Conservation (phyloP, 2,797 vertebrate genomes). For the Siniperca scherzeri region DNA sequence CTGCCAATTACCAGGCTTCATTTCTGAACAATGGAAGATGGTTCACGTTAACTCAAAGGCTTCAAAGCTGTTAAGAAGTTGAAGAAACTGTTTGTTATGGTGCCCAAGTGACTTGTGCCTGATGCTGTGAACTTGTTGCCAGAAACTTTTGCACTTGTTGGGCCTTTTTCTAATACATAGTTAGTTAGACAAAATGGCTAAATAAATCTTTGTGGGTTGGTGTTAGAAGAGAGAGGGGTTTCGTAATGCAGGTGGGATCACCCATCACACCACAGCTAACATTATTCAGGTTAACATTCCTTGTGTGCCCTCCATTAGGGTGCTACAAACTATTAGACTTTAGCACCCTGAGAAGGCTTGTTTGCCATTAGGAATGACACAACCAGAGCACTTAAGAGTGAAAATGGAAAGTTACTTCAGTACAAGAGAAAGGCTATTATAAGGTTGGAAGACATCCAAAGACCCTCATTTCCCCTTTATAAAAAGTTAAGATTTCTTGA, state of each 20-base stretch:
- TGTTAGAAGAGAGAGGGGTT: slow-evolving; percentile 9
- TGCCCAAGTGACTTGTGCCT: background rate
- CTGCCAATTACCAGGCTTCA: slow-evolving; percentile 5
- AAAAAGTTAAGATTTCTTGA: background rate
- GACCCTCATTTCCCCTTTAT: background rate
- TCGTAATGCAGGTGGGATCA: slow-evolving; percentile 12
- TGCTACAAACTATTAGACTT: slow-evolving; percentile 33
- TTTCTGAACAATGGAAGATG: slow-evolving; percentile 1
- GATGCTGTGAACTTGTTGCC: background rate
- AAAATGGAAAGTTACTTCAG: slow-evolving; percentile 9
- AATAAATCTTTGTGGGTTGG: background rate
- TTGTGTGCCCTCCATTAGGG: slow-evolving; percentile 28
- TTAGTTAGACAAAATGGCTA: background rate
- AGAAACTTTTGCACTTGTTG: background rate
- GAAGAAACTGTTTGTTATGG: background rate
- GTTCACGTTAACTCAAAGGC: background rate
- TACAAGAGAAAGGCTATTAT: background rate
- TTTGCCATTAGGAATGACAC: slow-evolving; percentile 36
- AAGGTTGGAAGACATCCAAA: slow-evolving; percentile 23
- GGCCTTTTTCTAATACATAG: background rate
- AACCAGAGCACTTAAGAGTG: slow-evolving; percentile 5
- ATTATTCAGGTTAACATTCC: slow-evolving; percentile 5
- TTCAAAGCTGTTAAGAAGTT: slow-evolving; percentile 9
- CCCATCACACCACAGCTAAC: background rate
- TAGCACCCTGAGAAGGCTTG: slow-evolving; percentile 4